A percentile compares a stretch with the other conserved stretches of the same genome.
These are phyloP conservation scores for Cyprinodon tularosa DNA, from an alignment of 2,113 vertebrate genomes.

Conservation along the genomic window DNA sequence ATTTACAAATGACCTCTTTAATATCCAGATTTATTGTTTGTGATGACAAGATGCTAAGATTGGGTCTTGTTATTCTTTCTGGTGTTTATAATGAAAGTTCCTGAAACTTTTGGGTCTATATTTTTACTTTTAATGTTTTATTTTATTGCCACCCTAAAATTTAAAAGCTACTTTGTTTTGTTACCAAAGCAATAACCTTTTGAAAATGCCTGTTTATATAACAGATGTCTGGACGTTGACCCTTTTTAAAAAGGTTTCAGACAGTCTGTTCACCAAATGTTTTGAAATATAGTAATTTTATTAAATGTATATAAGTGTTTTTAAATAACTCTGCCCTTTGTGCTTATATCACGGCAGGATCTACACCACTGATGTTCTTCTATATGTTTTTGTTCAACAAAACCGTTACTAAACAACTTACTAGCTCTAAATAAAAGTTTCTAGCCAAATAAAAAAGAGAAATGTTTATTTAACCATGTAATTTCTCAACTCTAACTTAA, in stretches of 20 bases:
- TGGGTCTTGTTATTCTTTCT: background rate
- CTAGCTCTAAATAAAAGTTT: constrained; percentile 40
- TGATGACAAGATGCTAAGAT: no score
- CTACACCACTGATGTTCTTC: constrained; percentile 12
- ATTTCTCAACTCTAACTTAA: constrained; percentile 22
- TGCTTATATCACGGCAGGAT: constrained; percentile 19
- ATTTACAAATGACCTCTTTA: no score
- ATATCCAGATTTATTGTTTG: no score
- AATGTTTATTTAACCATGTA: constrained; percentile 1
- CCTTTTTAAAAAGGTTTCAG: constrained; percentile 34
- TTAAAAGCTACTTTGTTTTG: background rate
- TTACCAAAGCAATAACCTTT: constrained; percentile 31
- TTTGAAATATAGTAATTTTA: constrained; percentile 26
- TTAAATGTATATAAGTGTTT: background rate
- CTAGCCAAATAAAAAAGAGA: constrained; percentile 14
- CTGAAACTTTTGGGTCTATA: no score
- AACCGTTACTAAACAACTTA: constrained; percentile 13
- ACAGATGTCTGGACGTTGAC: constrained; percentile 30
- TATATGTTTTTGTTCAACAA: constrained; percentile 11
- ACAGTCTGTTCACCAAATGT: constrained; percentile 21
- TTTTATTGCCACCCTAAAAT: background rate
- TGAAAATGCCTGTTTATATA: constrained; percentile 50
- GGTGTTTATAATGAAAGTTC: no score
- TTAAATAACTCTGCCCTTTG: constrained; percentile 10
- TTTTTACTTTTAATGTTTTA: background rate